Evolutionary conservation across 1,140 invertebrate genomes (phyloP), one percentile per base, ranked within the genome.

Genomic region (Carposina sasakii): DNA sequence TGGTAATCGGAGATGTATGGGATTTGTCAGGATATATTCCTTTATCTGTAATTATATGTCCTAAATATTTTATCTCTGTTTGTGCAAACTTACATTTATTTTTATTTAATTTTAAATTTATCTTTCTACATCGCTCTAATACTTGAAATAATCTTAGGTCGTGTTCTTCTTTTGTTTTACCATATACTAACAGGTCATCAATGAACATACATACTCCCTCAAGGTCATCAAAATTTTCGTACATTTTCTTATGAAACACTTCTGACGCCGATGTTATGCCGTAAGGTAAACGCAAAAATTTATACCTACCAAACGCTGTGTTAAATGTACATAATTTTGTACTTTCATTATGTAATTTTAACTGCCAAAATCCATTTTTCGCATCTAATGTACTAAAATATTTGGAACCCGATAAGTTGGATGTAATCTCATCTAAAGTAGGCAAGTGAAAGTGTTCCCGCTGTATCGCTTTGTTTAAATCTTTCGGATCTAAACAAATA

Each of bases 321-420:
- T 61, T 68, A 57, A 86, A 76, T 2, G 73, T 81, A 42, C 66
- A 71, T 6, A 71, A 55, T 12, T 78, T 55, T 19, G 50, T 46
- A 41, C 71, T 76, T 15, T 67, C 43, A 57, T 62, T 10, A 57
- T 62, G 9, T 8, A 43, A 22, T 12, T 8, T 12, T 12, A 43
- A 23, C 4, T 43, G 23, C 44, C 78, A 53, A 64, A 82, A 8
- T 13, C 31, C 31, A 5, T 5, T 8, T 4, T 8, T n/a, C n/a
- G n/a, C 31, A 33, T 33, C 31, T 13, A 33, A 15, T 5, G 31
- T 33, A 13, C 31, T 33, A 13, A 33, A 33, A 15, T 33, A 33
- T 15, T 33, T 33, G 15, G 31, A 8, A 33, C 31, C 31, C 13
- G 31, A 8, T 10, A 33, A 13, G 4, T 33, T 33, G 15, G 8